Percentiles rank a stretch among this genome's conserved stretches.
Conservation (phyloP, 2,797 vertebrate genomes). For the Erethizon dorsatum region DNA sequence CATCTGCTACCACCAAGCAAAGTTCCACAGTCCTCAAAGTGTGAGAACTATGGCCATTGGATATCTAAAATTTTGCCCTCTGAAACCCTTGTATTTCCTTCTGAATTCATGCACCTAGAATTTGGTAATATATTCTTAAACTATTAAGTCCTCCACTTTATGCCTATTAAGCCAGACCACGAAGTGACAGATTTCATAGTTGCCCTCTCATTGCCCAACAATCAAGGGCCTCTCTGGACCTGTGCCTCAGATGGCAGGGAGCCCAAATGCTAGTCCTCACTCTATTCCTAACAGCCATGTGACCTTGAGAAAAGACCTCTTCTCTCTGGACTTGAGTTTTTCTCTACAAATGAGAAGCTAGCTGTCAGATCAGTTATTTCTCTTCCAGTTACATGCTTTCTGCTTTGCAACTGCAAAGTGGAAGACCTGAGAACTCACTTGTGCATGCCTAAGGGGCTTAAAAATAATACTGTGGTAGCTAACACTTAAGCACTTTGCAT, state of each 20-base stretch:
- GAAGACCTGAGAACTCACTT: background rate
- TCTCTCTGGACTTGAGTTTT: slow-evolving; percentile 8
- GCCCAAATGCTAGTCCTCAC: background rate
- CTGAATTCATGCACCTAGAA: background rate
- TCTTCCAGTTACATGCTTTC: background rate
- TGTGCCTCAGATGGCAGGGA: background rate
- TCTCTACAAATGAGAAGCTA: slow-evolving; percentile 43
- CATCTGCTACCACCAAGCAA: background rate
- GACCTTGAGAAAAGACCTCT: background rate
- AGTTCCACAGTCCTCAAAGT: background rate
- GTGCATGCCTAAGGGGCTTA: background rate
- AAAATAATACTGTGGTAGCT: slow-evolving; percentile 1
- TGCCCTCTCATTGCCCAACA: background rate
- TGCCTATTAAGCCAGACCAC: background rate
- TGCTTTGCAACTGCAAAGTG: background rate
- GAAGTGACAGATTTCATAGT: background rate
- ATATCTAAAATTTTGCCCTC: background rate
- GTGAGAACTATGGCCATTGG: too few relatives aligned
- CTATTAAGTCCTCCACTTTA: background rate
- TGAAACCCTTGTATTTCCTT: slow-evolving; percentile 26
- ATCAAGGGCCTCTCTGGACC: background rate
- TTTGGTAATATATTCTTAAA: background rate
- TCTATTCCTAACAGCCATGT: background rate
- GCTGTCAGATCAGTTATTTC: background rate
- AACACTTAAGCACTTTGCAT: background rate